Base-by-base conservation (phyloP, 1,140 invertebrate genomes). In the Drosophila santomea region DNA sequence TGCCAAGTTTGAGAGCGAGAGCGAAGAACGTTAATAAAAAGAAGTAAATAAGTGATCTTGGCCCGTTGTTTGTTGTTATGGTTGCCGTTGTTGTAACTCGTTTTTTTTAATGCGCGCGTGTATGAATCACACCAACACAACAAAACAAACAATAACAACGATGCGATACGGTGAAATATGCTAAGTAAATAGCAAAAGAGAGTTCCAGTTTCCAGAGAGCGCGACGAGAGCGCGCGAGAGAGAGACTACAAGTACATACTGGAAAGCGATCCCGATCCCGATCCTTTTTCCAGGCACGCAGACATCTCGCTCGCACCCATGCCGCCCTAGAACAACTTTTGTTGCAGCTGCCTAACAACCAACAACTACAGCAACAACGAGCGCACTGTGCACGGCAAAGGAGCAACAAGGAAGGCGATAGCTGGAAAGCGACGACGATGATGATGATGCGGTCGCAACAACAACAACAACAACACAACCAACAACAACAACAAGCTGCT, bases 41-140 rank as follows among this genome's bases (percentile, higher is more conserved):
- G 10, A 44, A 54, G 39, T 58, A 54, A 47, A 69, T 41, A 43
- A 17, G 52, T 83, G 84, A 89, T 83, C 84, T 88, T 88, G 80
- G 80, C 72, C 76, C 41, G 64, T 75, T 77, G 66, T 79, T 80
- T 14, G 59, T 61, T 68, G 28, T 62, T 39, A 60, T 86, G 69
- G 51, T 64, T 83, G 67, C 61, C 72, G 60, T 78, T 69, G 59
- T 72, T 83, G 75, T 77, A 88, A 88, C 76, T 89, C 67, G 83
- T 86, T 85, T 85, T 80, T 85, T 55, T 43, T 57, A 36, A 61
- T 67, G 80, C 63, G 78, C 75, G 82, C 79, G 82, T 88, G 75
- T 84, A 73, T 86, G 82, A 82, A 79, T 88, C 82, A 82, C 86
- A 74, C 75, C 71, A 75, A 63, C 55, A 72, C 48, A 47, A 73